Conservation (phyloP, 2,888 invertebrate species). For the Sipunculus nudus region DNA sequence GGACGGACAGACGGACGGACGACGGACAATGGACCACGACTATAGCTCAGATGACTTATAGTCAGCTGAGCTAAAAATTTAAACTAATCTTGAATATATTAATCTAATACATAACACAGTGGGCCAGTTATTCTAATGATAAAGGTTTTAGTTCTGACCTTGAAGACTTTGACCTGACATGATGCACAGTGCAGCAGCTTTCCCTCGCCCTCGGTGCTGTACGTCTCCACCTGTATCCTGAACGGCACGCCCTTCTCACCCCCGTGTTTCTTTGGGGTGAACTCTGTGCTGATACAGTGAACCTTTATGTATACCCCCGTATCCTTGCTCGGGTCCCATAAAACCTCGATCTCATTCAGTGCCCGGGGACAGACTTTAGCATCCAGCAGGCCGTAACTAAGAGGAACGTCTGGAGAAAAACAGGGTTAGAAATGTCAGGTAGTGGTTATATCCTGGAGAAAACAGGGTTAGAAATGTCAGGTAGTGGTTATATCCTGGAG, state of each 20-base stretch:
- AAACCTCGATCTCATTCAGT: conserved; percentile 85
- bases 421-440: background rate
- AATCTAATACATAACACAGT: too few relatives aligned
- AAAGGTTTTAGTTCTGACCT: conserved; percentile 58
- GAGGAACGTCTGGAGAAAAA: conserved; percentile 79
- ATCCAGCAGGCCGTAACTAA: conserved; percentile 90
- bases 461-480: too few relatives aligned
- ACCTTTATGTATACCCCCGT: conserved; percentile 90
- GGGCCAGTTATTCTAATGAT: too few relatives aligned
- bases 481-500: too few relatives aligned
- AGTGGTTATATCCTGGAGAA: too few relatives aligned
- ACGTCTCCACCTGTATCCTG: conserved; percentile 93
- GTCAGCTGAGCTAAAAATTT: too few relatives aligned
- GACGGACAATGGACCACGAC: too few relatives aligned
- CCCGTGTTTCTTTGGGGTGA: conserved; percentile 96
- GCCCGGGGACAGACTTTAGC: conserved; percentile 77
- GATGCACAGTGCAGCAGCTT: conserved; percentile 90
- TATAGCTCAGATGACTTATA: too few relatives aligned
- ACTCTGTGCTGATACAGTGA: conserved; percentile 95
- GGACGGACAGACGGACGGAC: too few relatives aligned
- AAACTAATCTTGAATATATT: too few relatives aligned
- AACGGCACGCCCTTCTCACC: conserved; percentile 98
- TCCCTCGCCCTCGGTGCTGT: conserved; percentile 69
- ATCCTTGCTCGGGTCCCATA: conserved; percentile 96
- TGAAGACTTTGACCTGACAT: conserved; percentile 91